A percentile compares a stretch with the other conserved stretches of the same genome.
Conservation (phyloP, 2,888 invertebrate genomes). For the Graphium colonna region DNA sequence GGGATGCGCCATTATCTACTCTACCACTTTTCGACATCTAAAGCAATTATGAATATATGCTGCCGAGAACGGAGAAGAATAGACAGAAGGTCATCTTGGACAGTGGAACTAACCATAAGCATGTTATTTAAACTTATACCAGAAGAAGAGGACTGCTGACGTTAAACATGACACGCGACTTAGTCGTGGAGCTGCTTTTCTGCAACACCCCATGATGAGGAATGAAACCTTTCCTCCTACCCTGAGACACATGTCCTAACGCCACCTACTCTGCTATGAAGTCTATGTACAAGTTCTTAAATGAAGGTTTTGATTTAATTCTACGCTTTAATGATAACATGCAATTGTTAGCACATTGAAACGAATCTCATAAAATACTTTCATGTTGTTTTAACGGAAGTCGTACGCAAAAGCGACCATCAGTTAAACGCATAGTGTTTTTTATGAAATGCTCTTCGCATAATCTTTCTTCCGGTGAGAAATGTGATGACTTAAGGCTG, state of each 20-base stretch:
- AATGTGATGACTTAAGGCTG: slow-evolving; percentile 6
- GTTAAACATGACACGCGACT: background rate
- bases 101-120: slow-evolving; percentile 23
- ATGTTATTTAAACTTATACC: background rate
- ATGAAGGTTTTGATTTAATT: slow-evolving; percentile 1
- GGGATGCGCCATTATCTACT: background rate
- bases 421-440: slow-evolving; percentile 29
- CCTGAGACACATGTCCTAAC: background rate
- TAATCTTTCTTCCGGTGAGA: slow-evolving; percentile 20
- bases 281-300: slow-evolving; percentile 22
- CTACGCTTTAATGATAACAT: slow-evolving; percentile 27
- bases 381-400: slow-evolving; percentile 29
- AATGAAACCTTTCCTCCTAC: background rate
- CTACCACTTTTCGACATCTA: slow-evolving; percentile 35
- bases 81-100: slow-evolving; percentile 32
- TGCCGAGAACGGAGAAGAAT: slow-evolving; percentile 29
- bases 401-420: slow-evolving; percentile 33
- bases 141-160: background rate
- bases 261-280: slow-evolving; percentile 22
- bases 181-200: background rate
- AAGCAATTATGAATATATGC: slow-evolving; percentile 27
- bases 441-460: slow-evolving; percentile 33
- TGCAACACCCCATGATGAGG: background rate
- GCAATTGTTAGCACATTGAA: slow-evolving; percentile 28
- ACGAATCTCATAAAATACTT: slow-evolving; percentile 28